Base-by-base conservation (phyloP, 2,113 vertebrate genomes). In the Condylura cristata region DNA sequence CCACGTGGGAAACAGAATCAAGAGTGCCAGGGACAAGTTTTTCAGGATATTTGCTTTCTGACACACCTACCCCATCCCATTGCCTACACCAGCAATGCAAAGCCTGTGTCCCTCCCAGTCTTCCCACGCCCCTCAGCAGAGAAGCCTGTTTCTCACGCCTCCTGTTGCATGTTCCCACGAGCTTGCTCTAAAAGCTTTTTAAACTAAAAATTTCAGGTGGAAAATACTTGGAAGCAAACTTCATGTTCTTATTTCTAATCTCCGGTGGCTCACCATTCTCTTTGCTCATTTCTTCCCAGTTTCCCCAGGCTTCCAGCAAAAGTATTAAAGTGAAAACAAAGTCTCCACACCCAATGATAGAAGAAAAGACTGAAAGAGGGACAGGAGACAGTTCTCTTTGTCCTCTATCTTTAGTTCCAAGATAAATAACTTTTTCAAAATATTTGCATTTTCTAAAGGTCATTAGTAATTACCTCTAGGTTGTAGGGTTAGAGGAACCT, bases 11-110 rank as follows among this genome's bases (percentile, higher is more conserved):
- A 90, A 66, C 12, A 93, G 82, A 93, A 75, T 56, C 46, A 70
- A 60, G 41, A 86, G 60, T 61, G n/a, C 20, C 71, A 89, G 82
- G 91, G 95, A 95, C 97, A 96, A 86, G 96, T 96, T 96, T 96
- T 94, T 95, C 95, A 92, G 56, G 96, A 91, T 96, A 93, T 83
- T 78, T 78, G 88, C 26, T 96, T 96, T 76, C 66, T 53, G 30
- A 95, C 90, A 60, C 11, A 30, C 65, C 65, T 0, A 1, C 53
- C 66, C 85, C 87, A 70, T 91, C 84, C 71, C 70, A 44, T 18
- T 48, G 32, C 65, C 34, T 46, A n/a, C 79, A 83, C 86, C 61
- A 65, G 60, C 76, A 74, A 17, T 0, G 48, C 16, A 22, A 56
- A n/a, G 81, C 83, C 75, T 34, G 20, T 6, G 66, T 61, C 75